Evolutionary conservation across 2,113 vertebrate genomes (phyloP).

Genomic region (Nothoprocta perdicaria): DNA sequence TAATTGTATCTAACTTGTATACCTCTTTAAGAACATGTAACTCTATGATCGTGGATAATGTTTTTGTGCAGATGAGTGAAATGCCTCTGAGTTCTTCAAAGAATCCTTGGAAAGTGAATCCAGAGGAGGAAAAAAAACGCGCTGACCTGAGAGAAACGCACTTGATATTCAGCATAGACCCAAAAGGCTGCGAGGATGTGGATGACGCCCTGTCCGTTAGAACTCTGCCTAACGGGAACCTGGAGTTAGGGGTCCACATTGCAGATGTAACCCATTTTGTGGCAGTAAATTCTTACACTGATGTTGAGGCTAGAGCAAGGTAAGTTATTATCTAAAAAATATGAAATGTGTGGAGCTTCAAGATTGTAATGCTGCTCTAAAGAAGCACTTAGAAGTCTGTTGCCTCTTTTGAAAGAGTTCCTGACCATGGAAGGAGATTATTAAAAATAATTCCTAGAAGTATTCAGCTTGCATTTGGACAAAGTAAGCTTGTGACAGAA

Average conservation of each 20-base stretch:
- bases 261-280: conserved; percentile 96
- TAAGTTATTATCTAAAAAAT: conserved; percentile 12
- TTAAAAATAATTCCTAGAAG: background rate
- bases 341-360: background rate
- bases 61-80: conserved; percentile 85
- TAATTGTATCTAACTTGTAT: background rate
- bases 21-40: background rate
- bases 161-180: conserved; percentile 96
- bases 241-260: conserved; percentile 96
- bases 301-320: conserved; percentile 90
- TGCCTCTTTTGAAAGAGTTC: background rate
- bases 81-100: conserved; percentile 86
- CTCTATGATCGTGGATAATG: background rate
- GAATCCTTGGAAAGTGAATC: conserved; percentile 82
- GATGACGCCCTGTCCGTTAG: conserved; percentile 90
- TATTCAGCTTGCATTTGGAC: background rate
- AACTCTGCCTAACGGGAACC: conserved; percentile 72
- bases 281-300: conserved; percentile 83
- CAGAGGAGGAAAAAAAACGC: conserved; percentile 69
- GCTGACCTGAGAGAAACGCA: conserved; percentile 82
- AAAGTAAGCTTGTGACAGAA: background rate
- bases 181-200: conserved; percentile 92
- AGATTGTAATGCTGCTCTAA: background rate
- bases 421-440: background rate
- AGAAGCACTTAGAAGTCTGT: background rate